Evolutionary conservation across 2,113 vertebrate genomes (phyloP), one percentile per base, ranked within the genome.

Genomic region (Zootoca vivipara): DNA sequence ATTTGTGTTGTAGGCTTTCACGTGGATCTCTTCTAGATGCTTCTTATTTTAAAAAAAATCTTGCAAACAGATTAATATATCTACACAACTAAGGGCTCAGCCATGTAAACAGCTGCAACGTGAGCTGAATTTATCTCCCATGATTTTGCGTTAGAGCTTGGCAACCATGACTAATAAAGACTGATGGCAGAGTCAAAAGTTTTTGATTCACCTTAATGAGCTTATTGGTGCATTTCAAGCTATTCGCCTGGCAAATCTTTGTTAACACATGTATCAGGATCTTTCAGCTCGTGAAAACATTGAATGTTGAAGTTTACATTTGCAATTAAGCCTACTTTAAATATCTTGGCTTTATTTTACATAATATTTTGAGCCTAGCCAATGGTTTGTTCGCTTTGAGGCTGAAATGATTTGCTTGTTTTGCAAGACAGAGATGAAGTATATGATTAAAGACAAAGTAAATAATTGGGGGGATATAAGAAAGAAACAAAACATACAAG

Each of bases 111-210:
- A 92, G 38, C 24, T 90, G n/a, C 38, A 89, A 92, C 1, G 1
- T 90, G 85, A 95, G 78, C 3, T 75, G 86, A 94, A 93, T 82
- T 91, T 2, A 82, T 85, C 35, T 86, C 1, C 83, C 35, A 70
- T 88, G 65, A 92, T 92, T 95, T 84, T 85, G 89, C 80, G 93
- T 70, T 75, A 83, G 62, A 95, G 92, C 16, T 91, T 38, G 79
- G 65, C 18, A 88, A 30, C 58, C 82, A 65, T 84, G 92, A 83
- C 84, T 94, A 94, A 95, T 87, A 92, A 94, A 86, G 73, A 94
- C 7, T 90, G 80, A 94, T 92, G 64, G 58, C n/a, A 90, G 85
- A 94, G 38, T 88, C 16, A 91, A 90, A 88, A 87, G 46, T 78
- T 88, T 90, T 70, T 95, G 87, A 94, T 80, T 91, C 72, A 78